These are phyloP conservation scores for Caerostris extrusa DNA, from an alignment of 1,140 invertebrate species.

Conservation along the genomic window DNA sequence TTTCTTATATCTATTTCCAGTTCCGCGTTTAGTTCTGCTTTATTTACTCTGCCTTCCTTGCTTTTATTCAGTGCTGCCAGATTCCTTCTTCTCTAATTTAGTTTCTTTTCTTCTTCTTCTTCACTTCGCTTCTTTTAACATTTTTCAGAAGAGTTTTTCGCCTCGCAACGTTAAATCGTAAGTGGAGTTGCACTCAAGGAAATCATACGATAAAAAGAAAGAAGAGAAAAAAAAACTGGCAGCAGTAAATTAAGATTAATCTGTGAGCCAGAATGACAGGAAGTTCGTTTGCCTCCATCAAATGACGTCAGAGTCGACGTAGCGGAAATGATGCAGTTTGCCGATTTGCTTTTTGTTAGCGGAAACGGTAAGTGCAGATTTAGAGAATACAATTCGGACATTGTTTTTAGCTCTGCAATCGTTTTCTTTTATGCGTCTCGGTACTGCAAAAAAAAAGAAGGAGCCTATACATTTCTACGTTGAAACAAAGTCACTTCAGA, in stretches of 20 bases:
- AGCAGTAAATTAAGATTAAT: constrained; percentile 75
- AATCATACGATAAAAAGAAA: constrained; percentile 47
- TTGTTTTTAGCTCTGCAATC: not conserved
- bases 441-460: not conserved
- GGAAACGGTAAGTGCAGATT: constrained; percentile 33
- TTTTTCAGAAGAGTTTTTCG: constrained; percentile 46
- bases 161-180: constrained; percentile 62
- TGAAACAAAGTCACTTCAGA: not conserved
- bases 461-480: not conserved
- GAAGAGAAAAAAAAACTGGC: not conserved
- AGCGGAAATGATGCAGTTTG: constrained; percentile 71
- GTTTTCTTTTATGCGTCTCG: not conserved
- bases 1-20: not conserved
- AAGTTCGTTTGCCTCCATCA: constrained; percentile 44
- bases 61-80: constrained; percentile 24
- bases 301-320: constrained; percentile 57
- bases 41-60: constrained; percentile 45
- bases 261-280: constrained; percentile 39
- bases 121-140: constrained; percentile 6
- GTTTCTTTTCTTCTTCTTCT: constrained; percentile 23
- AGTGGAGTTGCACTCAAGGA: constrained; percentile 57
- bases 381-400: constrained; percentile 31
- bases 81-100: not conserved
- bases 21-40: constrained; percentile 54
- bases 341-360: constrained; percentile 27